phyloP scores from a whole-genome alignment of 1,140 invertebrate genomes.

The Tetragnatha versicolor region DNA sequence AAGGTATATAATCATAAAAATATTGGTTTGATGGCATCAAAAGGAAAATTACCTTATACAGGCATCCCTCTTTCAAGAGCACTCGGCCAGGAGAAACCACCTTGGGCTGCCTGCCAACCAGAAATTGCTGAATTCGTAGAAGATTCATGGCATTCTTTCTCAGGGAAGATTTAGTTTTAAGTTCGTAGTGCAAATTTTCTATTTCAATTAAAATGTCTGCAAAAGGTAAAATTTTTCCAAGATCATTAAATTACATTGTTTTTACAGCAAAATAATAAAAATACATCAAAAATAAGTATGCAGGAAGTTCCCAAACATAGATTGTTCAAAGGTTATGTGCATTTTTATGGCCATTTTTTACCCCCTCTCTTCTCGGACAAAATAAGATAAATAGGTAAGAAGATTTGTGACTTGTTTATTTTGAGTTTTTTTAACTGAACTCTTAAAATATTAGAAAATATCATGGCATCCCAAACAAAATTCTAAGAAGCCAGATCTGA shows the following conservation, averaged over 20 bases:
- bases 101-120: not conserved
- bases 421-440: no score
- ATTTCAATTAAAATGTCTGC: slow-evolving; percentile 1
- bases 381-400: no score
- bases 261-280: no score
- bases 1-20: not conserved
- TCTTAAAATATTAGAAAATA: no score
- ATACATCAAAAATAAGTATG: no score
- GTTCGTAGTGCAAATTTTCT: not conserved
- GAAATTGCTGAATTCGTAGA: slow-evolving; percentile 1
- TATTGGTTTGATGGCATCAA: not conserved
- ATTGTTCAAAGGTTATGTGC: not conserved
- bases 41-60: not conserved
- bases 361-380: no score
- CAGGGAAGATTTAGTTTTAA: not conserved
- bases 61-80: slow-evolving; percentile 14
- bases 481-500: no score
- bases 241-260: not conserved
- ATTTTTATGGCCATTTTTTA: not conserved
- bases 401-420: no score
- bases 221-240: not conserved
- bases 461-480: no score
- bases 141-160: not conserved
- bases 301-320: not conserved
- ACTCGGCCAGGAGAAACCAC: not conserved